Evolutionary conservation across 1,140 invertebrate species (phyloP).

Genomic region (Alviniconcha marisindica): DNA sequence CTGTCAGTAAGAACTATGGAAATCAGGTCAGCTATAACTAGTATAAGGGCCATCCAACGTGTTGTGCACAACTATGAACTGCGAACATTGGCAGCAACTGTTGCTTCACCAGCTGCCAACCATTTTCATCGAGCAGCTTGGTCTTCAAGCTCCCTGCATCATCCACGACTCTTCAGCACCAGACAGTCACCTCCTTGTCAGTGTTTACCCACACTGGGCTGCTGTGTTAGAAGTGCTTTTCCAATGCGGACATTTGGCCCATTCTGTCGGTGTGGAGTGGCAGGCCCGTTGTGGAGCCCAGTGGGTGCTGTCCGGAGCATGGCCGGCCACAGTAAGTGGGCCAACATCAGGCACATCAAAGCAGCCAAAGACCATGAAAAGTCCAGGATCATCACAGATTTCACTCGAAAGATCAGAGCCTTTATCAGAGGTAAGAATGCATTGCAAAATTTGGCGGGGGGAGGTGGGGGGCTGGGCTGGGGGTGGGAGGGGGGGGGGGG

Average conservation of each 20-base stretch:
- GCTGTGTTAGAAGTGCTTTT: neutral
- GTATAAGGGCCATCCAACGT: neutral
- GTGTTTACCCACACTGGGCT: neutral
- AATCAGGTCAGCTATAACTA: neutral
- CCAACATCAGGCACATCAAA: constrained; percentile 35
- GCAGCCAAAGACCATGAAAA: constrained; percentile 27
- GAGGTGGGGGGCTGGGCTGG: too few relatives aligned
- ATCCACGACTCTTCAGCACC: neutral
- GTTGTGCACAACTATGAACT: neutral
- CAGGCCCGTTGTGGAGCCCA: neutral
- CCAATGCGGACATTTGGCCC: neutral
- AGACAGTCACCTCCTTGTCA: neutral
- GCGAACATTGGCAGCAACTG: too few relatives aligned
- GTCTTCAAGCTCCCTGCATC: too few relatives aligned
- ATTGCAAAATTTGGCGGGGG: neutral
- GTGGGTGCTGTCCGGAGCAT: neutral
- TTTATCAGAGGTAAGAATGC: constrained; percentile 2
- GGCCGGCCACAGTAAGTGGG: constrained; percentile 39
- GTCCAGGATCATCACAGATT: neutral
- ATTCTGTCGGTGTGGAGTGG: neutral
- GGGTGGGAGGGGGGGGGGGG: too few relatives aligned
- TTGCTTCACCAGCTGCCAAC: neutral
- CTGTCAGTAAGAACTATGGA: constrained; percentile 2
- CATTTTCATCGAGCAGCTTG: neutral
- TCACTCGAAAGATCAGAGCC: neutral